Conservation (phyloP, 2,113 vertebrate genomes). For the Dromaius novaehollandiae region DNA sequence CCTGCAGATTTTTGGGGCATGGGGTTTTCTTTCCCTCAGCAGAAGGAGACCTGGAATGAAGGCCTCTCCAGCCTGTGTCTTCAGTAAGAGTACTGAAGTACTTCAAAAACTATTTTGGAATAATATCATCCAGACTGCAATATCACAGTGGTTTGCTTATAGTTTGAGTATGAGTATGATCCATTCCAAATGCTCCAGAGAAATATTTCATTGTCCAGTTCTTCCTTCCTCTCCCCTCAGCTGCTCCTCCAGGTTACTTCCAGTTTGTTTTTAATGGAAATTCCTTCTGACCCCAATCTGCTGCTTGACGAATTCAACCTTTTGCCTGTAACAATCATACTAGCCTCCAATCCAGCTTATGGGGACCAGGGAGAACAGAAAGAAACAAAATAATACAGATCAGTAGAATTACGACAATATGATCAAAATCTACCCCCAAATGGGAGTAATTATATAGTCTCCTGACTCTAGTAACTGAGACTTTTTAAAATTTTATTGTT, state of each 20-base stretch:
- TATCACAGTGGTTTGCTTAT: background rate
- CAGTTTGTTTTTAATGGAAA: constrained; percentile 44
- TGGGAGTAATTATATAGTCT: background rate
- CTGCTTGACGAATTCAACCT: constrained; percentile 9
- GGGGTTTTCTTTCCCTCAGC: background rate
- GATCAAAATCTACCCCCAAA: background rate
- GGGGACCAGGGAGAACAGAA: background rate
- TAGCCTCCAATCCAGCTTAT: constrained; percentile 24
- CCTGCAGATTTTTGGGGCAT: background rate
- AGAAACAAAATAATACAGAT: background rate
- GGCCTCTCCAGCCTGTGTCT: background rate
- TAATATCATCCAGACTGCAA: background rate
- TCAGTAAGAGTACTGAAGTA: background rate
- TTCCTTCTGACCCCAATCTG: constrained; percentile 39
- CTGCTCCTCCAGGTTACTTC: constrained; percentile 13
- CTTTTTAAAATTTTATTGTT: background rate
- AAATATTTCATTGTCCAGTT: background rate
- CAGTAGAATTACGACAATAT: background rate
- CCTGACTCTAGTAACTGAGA: background rate
- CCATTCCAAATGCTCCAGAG: constrained; percentile 3
- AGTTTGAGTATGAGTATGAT: background rate
- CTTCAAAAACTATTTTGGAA: background rate
- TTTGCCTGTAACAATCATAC: background rate
- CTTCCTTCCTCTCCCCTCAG: background rate
- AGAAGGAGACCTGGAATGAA: background rate